Evolutionary conservation across 2,113 vertebrate genomes (phyloP).

Genomic region (Madoqua kirkii): DNA sequence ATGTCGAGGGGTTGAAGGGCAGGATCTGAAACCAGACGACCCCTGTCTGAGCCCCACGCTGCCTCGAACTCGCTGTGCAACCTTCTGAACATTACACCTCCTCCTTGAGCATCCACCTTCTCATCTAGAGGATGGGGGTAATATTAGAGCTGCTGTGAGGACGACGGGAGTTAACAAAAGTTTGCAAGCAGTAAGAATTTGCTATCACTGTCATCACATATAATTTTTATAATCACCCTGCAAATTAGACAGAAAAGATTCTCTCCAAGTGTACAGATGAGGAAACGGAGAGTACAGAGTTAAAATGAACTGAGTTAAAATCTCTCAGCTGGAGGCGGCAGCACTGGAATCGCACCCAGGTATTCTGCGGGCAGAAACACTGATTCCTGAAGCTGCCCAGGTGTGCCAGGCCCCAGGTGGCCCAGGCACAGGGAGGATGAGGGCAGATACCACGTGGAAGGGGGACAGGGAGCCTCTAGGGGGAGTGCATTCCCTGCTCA

Average conservation of each 20-base stretch:
- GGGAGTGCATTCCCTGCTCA: background rate
- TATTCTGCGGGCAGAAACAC: fast-evolving
- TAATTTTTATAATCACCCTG: background rate
- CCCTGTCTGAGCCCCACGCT: background rate
- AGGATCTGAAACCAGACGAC: background rate
- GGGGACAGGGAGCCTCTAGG: background rate
- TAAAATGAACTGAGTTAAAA: background rate
- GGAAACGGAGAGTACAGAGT: background rate
- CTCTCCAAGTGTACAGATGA: background rate
- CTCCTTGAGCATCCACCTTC: background rate
- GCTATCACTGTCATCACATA: fast-evolving
- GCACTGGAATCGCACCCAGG: fast-evolving
- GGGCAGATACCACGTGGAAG: background rate
- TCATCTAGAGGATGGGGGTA: background rate
- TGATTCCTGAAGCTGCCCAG: no score
- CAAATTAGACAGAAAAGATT: background rate
- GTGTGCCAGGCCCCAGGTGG: background rate
- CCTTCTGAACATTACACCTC: background rate
- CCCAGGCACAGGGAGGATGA: background rate
- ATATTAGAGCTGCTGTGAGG: fast-evolving
- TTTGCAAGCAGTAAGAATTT: fast-evolving
- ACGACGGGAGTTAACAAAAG: fast-evolving
- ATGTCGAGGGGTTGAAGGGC: fast-evolving
- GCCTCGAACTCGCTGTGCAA: fast-evolving
- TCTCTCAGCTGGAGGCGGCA: background rate